A percentile compares a stretch with the other conserved stretches of the same genome.
These are phyloP conservation scores for Podarcis siculus DNA, from an alignment of 2,797 vertebrate species.

Conservation along the genomic window DNA sequence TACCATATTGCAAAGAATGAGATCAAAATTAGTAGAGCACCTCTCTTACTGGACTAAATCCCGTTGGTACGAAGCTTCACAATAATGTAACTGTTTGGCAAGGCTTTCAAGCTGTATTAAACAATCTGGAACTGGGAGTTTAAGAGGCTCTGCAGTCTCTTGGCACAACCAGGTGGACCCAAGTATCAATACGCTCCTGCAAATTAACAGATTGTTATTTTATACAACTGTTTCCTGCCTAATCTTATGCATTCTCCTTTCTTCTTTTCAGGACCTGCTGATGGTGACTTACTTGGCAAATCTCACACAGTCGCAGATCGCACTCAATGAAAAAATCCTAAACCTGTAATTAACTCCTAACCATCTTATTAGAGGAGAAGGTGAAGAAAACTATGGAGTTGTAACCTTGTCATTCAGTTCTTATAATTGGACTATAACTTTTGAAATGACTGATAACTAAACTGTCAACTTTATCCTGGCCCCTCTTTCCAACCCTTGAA, in stretches of 20 bases:
- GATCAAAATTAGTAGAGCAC: neutral
- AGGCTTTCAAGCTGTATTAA: no score
- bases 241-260: conserved; percentile 13
- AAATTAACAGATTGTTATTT: neutral
- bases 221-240: conserved; percentile 10
- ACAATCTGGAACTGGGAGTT: neutral
- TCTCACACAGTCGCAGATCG: conserved; percentile 97
- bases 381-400: conserved; percentile 18
- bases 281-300: conserved; percentile 99
- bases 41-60: neutral
- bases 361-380: conserved; percentile 14
- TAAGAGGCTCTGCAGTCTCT: neutral
- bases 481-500: neutral
- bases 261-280: conserved; percentile 87
- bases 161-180: neutral
- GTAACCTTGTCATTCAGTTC: neutral
- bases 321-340: conserved; percentile 96
- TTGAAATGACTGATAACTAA: conserved; percentile 9
- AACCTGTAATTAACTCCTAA: conserved; percentile 75
- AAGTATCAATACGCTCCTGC: neutral
- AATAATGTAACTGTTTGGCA: neutral
- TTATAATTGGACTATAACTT: conserved; percentile 47
- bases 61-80: neutral
- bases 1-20: neutral
- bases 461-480: neutral